A percentile compares a stretch with the other conserved stretches of the same genome.
Evolutionary conservation across 2,888 invertebrate genomes (phyloP).

Genomic region (Drosophila imparisetae): DNA sequence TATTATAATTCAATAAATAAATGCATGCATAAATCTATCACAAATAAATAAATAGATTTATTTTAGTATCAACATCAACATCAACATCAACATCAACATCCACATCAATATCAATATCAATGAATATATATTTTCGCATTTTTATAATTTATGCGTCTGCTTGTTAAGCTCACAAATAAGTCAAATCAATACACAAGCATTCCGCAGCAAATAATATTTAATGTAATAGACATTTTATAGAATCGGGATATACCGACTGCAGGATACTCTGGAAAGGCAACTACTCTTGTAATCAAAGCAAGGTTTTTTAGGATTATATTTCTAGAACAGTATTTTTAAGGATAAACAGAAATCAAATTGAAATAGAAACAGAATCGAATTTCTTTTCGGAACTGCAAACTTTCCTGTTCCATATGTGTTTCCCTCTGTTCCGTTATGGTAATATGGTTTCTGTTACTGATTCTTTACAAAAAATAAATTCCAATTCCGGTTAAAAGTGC

Average conservation of each 20-base stretch:
- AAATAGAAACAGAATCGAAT: neutral
- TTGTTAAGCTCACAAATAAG: conserved; percentile 44
- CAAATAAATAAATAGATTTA: conserved; percentile 26
- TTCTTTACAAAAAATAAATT: neutral
- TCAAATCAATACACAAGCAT: conserved; percentile 16
- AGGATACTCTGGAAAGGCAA: neutral
- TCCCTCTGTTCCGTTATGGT: neutral
- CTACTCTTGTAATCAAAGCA: neutral
- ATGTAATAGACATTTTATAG: neutral
- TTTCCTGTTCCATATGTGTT: neutral
- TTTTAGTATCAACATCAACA: conserved; percentile 38
- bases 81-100: conserved; percentile 29
- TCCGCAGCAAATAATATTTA: neutral
- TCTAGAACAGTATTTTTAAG: neutral
- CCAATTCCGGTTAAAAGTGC: neutral
- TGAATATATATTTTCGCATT: conserved; percentile 36
- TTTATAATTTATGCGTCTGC: conserved; percentile 32
- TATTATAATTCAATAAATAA: conserved; percentile 55
- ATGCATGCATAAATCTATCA: conserved; percentile 46
- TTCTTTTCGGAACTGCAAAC: neutral
- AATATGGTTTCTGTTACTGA: neutral
- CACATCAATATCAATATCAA: conserved; percentile 33
- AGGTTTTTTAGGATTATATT: neutral
- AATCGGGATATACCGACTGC: neutral
- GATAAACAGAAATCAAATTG: neutral